These are phyloP conservation scores for Enteromius argenteus DNA, from an alignment of 2,797 vertebrate species.

Conservation along the genomic window DNA sequence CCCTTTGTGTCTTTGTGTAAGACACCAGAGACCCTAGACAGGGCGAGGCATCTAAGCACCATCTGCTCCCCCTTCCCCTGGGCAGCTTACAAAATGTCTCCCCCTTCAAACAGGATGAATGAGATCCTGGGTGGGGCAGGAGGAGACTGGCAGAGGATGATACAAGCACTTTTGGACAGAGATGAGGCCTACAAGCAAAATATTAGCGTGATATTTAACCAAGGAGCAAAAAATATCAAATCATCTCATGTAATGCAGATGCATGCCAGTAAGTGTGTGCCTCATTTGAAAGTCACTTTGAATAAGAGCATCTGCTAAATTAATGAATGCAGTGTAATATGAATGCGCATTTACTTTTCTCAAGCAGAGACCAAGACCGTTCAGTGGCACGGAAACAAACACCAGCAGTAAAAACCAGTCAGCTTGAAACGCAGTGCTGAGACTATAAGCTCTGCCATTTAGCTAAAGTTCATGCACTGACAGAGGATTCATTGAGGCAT, in stretches of 20 bases:
- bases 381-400: slow-evolving; percentile 13
- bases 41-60: slow-evolving; percentile 54
- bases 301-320: neutral
- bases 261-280: neutral
- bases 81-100: slow-evolving; percentile 48
- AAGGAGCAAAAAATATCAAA: neutral
- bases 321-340: neutral
- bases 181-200: slow-evolving; percentile 1
- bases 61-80: slow-evolving; percentile 60
- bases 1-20: slow-evolving; percentile 58
- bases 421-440: slow-evolving; percentile 31
- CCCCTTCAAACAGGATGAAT: slow-evolving; percentile 49
- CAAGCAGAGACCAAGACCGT: neutral
- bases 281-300: neutral
- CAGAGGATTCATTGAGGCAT: neutral
- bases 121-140: slow-evolving; percentile 47
- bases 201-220: neutral
- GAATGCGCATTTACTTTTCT: neutral
- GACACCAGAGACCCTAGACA: slow-evolving; percentile 54
- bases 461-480: slow-evolving; percentile 32
- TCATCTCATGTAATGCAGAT: slow-evolving; percentile 13
- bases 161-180: slow-evolving; percentile 15
- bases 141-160: slow-evolving; percentile 36
- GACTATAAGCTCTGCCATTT: slow-evolving; percentile 44
- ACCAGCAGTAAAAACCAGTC: slow-evolving; percentile 40